Base-by-base conservation (phyloP, 2,113 vertebrate species). In the Hippoglossus stenolepis region DNA sequence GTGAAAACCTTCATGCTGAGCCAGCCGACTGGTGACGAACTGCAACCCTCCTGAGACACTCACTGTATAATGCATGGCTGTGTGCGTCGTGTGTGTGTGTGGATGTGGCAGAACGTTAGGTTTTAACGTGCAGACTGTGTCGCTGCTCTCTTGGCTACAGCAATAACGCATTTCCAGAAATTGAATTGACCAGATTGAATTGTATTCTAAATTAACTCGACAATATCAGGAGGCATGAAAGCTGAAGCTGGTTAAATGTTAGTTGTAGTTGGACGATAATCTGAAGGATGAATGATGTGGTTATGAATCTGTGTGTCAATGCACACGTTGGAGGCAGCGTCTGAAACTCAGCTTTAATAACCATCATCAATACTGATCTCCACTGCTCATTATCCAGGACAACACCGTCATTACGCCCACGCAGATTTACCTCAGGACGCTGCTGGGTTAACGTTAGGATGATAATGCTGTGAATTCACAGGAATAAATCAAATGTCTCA, bases 341-440 rank as follows among this genome's bases (percentile, higher is more conserved):
- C 31, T 40, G 38, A 40, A 12, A 11, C 11, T 40, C 10, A 12
- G 82, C 54, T 79, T 65, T 85, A 87, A 90, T 87, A 83, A 72
- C 83, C 38, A 61, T 83, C 71, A 84, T 85, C 69, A 84, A 70
- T 80, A 66, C 78, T 20, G 65, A 75, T 87, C 31, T 83, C 72
- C 78, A 69, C 69, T 13, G 5, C 61, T 82, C 61, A 40, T 84
- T 84, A 88, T 70, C 56, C 60, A 0, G 15, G n/a, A 74, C 77
- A 67, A 24, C 73, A 57, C 65, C 57, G 47, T 81, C 73, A 73
- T 85, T 81, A 87, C 82, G 4, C 71, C 70, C 68, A 83, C 54
- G 12, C 65, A 75, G 62, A 65, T 31, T 2, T 31, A 31, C 31
- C 31, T 31, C 56, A 63, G 64, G 57, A 63, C 54, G 7, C 70